phyloP scores from a whole-genome alignment of 23 tunicate species.

The Clavelina lepadiformis region DNA sequence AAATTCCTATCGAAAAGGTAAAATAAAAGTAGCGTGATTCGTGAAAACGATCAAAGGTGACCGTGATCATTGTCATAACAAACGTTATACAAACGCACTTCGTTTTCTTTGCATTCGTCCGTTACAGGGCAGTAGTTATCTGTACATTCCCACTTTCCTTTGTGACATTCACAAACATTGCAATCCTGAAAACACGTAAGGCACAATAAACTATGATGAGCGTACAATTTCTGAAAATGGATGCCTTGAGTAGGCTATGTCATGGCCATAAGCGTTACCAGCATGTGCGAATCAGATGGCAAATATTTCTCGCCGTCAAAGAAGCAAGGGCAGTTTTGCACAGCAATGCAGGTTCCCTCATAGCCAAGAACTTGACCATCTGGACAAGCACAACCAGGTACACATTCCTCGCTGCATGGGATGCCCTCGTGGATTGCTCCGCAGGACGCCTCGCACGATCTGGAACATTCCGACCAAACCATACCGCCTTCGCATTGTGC shows the following conservation, averaged over 20 bases:
- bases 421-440: conserved; percentile 90
- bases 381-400: conserved; percentile 95
- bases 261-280: conserved; percentile 50
- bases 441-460: conserved; percentile 91
- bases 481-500: conserved; percentile 61
- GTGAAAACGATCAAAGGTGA: not conserved
- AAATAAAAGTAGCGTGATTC: too few relatives aligned
- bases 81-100: conserved; percentile 22
- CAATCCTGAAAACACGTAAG: conserved; percentile 97
- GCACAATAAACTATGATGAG: too few relatives aligned
- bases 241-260: not conserved
- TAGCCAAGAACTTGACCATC: conserved; percentile 92
- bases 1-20: conserved; percentile 70
- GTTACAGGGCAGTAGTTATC: conserved; percentile 90
- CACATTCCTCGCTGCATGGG: conserved; percentile 96
- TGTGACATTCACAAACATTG: conserved; percentile 98
- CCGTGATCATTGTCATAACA: not conserved
- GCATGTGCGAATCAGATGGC: conserved; percentile 95
- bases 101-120: conserved; percentile 73
- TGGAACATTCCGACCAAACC: conserved; percentile 92
- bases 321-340: conserved; percentile 82
- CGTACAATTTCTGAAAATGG: too few relatives aligned
- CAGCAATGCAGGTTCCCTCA: conserved; percentile 74
- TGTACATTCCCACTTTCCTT: conserved; percentile 97
- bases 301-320: conserved; percentile 72